A percentile compares a stretch with the other conserved stretches of the same genome.
Conservation (phyloP, 2,797 vertebrate species). For the Petrocephalus sullivani region DNA sequence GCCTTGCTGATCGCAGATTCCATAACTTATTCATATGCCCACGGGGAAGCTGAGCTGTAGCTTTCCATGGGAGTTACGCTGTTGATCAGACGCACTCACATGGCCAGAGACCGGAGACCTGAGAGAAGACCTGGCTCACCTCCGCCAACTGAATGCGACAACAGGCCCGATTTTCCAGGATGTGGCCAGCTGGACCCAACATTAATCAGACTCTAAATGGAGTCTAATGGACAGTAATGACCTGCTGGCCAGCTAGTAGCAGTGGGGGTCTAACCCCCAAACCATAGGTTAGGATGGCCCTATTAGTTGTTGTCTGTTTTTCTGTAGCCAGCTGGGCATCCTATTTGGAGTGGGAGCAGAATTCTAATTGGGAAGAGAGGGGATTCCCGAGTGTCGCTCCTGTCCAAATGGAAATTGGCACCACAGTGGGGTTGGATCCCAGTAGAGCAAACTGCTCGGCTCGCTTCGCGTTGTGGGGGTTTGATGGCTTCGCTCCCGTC, state of each 20-base stretch:
- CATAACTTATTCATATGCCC: background rate
- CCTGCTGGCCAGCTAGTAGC: background rate
- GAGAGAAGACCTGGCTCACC: background rate
- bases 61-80: background rate
- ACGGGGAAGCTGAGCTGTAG: background rate
- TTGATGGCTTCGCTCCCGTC: background rate
- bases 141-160: conserved; percentile 33
- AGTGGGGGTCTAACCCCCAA: background rate
- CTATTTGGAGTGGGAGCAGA: background rate
- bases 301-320: background rate
- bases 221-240: background rate
- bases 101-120: conserved; percentile 25
- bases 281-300: background rate
- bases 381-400: background rate
- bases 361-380: background rate
- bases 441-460: background rate
- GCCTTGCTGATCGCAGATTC: background rate
- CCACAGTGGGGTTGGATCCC: background rate
- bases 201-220: background rate
- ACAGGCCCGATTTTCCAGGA: conserved; percentile 16
- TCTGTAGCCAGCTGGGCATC: background rate
- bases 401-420: background rate
- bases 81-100: conserved; percentile 1
- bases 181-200: conserved; percentile 18
- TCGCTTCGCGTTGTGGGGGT: background rate